phyloP scores from a whole-genome alignment of 2,113 vertebrate species.

The Corythornis madagascariensis region DNA sequence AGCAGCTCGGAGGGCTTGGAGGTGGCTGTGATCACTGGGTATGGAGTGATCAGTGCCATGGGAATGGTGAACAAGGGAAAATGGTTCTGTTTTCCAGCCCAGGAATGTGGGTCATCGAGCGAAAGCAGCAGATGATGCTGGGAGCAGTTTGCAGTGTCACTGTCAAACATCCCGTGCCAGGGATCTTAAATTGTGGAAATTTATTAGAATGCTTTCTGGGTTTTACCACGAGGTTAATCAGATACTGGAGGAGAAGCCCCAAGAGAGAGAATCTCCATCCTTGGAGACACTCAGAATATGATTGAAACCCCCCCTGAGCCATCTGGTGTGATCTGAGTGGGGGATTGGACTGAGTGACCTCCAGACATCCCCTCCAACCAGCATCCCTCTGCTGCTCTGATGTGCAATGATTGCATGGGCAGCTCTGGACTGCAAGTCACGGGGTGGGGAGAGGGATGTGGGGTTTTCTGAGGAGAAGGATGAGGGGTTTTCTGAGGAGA shows the following conservation, averaged over 20 bases:
- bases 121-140: background rate
- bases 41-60: background rate
- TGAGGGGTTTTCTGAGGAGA: too few relatives aligned
- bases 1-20: background rate
- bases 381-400: accelerated
- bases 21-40: background rate
- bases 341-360: background rate
- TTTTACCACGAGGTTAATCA: background rate
- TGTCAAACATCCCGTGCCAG: background rate
- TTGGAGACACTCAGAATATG: background rate
- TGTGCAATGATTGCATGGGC: accelerated
- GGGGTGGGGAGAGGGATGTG: background rate
- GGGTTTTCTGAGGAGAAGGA: background rate
- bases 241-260: background rate
- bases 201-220: background rate
- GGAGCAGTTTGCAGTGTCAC: background rate
- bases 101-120: background rate
- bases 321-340: background rate
- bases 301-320: background rate
- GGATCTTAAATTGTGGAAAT: background rate
- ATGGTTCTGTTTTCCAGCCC: background rate
- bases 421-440: background rate
- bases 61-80: background rate
- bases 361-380: background rate
- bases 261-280: background rate